phyloP scores from a whole-genome alignment of 2,888 invertebrate genomes.

The Andrena praecox region DNA sequence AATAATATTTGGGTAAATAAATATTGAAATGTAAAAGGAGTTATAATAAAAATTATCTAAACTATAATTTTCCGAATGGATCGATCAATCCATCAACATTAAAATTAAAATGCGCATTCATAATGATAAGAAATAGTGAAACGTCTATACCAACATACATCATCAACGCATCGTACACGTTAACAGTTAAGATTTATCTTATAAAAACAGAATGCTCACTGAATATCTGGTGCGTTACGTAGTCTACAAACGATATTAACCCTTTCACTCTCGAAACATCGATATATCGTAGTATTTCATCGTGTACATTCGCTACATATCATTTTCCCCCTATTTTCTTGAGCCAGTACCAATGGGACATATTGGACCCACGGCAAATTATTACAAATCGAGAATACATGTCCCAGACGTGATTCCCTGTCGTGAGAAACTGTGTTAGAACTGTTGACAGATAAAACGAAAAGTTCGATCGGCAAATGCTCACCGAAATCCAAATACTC shows the following conservation, averaged over 20 bases:
- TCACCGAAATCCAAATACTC: background rate
- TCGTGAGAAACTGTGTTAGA: background rate
- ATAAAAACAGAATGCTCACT: conserved; percentile 38
- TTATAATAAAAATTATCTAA: background rate
- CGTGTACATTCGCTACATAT: conserved; percentile 4
- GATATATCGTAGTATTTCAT: conserved; percentile 30
- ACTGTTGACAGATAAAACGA: background rate
- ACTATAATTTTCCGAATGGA: background rate
- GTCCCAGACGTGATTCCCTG: background rate
- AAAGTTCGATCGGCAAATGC: background rate
- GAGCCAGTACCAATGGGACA: conserved; percentile 51
- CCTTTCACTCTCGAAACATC: conserved; percentile 33
- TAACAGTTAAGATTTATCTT: conserved; percentile 27
- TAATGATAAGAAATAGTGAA: conserved; percentile 16
- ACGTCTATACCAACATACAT: conserved; percentile 17
- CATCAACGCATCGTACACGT: conserved; percentile 24
- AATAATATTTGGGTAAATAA: background rate
- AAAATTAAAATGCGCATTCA: background rate
- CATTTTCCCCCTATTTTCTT: conserved; percentile 18
- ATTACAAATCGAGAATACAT: conserved; percentile 33
- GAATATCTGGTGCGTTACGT: conserved; percentile 20
- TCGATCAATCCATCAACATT: background rate
- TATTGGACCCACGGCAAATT: conserved; percentile 30
- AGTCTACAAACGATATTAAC: conserved; percentile 40
- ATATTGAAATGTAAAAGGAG: background rate